Base-by-base conservation (phyloP, 2,888 invertebrate species). In the Myopa tessellatipennis region DNA sequence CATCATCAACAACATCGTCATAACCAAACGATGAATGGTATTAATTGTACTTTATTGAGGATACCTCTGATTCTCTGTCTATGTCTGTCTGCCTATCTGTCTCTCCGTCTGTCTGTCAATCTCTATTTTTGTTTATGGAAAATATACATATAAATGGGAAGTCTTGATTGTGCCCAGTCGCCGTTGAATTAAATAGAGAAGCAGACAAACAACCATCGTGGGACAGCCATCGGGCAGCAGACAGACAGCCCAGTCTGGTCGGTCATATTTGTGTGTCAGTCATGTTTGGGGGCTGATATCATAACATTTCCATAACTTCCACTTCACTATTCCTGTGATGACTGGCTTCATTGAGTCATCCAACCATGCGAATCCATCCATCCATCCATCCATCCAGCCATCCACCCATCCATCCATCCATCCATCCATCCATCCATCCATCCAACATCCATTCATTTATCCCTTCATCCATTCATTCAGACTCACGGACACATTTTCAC, bases 111-210 rank as follows among this genome's bases (percentile, higher is more conserved):
- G 69, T 69, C 10, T 58, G 18, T n/a, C 12, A 14, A 55, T 55
- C 6, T 26, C 4, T 61, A n/a, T 26, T 4, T 10, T n/a, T 10
- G 26, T 26, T 26, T 26, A n/a, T 12, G 18, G 10, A 2, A 34
- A 10, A 63, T 34, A 26, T 80, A 77, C 82, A 83, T 81, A 82
- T 80, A 79, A 81, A 80, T 81, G 79, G 81, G 79, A 81, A 83
- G 80, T 81, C 82, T 84, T 83, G 81, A 81, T 73, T 79, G 76
- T 60, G 71, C 18, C 34, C n/a, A 69, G 78, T 38, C 40, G 16
- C 68, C n/a, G 55, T 45, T 10, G 40, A 26, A 3, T 38, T 34
- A 36, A 10, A 45, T 10, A 45, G 10, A 55, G 40, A 26, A 3
- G 50, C 40, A 36, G 45, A 45, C 45, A 45, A 45, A 55, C 63